Conservation (phyloP, 2,797 vertebrate species). For the Aselliscus stoliczkanus region DNA sequence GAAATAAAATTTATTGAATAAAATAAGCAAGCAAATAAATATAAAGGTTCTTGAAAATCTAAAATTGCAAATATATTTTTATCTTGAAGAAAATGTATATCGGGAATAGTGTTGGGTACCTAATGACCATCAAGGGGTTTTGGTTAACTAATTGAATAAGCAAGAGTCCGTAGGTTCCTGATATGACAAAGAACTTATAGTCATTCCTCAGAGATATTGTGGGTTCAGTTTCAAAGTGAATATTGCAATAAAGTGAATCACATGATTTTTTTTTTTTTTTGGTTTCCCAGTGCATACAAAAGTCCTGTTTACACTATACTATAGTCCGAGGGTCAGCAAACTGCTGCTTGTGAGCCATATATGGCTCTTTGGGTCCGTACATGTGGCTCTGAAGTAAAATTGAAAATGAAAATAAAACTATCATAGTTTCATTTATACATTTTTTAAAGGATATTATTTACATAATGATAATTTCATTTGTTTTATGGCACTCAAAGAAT, state of each 20-base stretch:
- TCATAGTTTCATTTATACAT: too few relatives aligned
- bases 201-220: not conserved
- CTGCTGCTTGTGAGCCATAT: too few relatives aligned
- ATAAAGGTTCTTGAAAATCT: constrained; percentile 12
- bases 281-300: not conserved
- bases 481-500: too few relatives aligned
- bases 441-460: too few relatives aligned
- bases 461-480: too few relatives aligned
- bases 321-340: too few relatives aligned
- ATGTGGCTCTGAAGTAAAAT: too few relatives aligned
- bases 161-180: not conserved
- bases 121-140: not conserved
- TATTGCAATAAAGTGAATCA: not conserved
- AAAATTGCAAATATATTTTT: not conserved
- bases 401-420: too few relatives aligned
- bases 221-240: not conserved
- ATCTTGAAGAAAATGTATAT: not conserved
- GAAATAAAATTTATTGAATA: not conserved
- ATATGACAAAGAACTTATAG: not conserved
- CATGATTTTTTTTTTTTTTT: not conserved
- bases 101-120: not conserved
- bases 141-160: not conserved
- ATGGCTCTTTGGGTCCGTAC: too few relatives aligned
- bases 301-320: not conserved
- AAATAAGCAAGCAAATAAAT: not conserved